phyloP scores from a whole-genome alignment of 2,113 vertebrate species.

The Callipepla squamata region DNA sequence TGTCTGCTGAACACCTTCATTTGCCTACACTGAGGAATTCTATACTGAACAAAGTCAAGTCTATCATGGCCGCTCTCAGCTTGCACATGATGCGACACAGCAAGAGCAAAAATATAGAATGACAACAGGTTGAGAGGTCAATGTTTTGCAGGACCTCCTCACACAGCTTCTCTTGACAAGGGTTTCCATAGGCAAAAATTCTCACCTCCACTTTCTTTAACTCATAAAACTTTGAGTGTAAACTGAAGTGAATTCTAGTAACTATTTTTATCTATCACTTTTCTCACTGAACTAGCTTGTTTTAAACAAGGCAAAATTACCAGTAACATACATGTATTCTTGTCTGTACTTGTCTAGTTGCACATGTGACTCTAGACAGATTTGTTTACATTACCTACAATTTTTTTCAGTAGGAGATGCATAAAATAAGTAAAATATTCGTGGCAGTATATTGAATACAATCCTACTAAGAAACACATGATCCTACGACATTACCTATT shows the following conservation, averaged over 20 bases:
- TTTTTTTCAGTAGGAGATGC: not conserved
- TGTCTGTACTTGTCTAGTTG: not conserved
- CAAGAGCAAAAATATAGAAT: not conserved
- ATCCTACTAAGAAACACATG: not conserved
- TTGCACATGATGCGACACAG: not conserved
- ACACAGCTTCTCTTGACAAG: not conserved
- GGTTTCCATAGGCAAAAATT: not conserved
- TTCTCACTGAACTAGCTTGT: not conserved
- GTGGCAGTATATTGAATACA: not conserved
- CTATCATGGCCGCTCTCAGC: not conserved
- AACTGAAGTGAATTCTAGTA: not conserved
- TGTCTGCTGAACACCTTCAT: not conserved
- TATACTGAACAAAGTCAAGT: not conserved
- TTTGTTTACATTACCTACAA: not conserved
- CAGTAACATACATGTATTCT: not conserved
- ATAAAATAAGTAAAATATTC: not conserved
- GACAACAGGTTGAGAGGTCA: not conserved
- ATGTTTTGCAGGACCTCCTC: not conserved
- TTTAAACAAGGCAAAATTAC: not conserved
- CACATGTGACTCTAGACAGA: not conserved
- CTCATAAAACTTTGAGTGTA: not conserved
- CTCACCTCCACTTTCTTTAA: not conserved
- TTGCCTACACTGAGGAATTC: not conserved
- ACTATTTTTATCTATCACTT: not conserved
- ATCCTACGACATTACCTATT: not conserved